A percentile compares a stretch with the other conserved stretches of the same genome.
Conservation (phyloP, 2,113 vertebrate species). For the Chionomys nivalis region DNA sequence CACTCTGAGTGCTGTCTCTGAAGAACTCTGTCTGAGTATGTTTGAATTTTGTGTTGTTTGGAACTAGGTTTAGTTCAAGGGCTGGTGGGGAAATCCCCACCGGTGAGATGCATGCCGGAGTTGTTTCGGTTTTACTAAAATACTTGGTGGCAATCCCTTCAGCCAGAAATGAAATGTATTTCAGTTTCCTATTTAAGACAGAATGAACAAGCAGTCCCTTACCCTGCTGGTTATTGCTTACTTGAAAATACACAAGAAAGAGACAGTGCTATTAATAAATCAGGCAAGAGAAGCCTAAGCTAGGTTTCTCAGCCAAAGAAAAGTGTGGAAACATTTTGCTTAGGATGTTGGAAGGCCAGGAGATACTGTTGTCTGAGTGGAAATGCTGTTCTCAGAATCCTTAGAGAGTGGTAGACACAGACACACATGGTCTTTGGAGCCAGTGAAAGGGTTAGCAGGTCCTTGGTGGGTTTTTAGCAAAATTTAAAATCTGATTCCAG, state of each 20-base stretch:
- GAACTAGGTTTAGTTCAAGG: slow-evolving; percentile 1
- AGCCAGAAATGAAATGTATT: slow-evolving; percentile 62
- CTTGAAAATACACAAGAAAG: slow-evolving; percentile 10
- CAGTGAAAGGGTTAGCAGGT: slow-evolving; percentile 23
- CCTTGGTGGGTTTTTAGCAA: slow-evolving; percentile 50
- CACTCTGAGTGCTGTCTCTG: not conserved
- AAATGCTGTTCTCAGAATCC: slow-evolving; percentile 25
- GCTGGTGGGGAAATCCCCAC: not conserved
- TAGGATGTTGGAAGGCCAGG: slow-evolving; percentile 31
- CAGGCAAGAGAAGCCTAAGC: not conserved
- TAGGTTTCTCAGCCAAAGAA: not conserved
- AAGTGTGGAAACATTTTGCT: not conserved
- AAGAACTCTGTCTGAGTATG: not conserved
- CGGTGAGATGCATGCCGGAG: not conserved
- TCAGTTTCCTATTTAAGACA: slow-evolving; percentile 43
- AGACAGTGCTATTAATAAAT: not conserved
- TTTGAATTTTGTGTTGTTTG: slow-evolving; percentile 35
- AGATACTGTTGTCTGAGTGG: not conserved
- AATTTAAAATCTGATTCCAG: not conserved
- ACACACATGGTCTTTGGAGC: slow-evolving; percentile 15
- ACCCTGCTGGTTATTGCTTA: slow-evolving; percentile 8
- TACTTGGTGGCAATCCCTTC: not conserved
- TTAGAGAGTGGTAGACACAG: not conserved
- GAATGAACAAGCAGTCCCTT: not conserved
- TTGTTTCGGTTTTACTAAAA: slow-evolving; percentile 29